Evolutionary conservation across 2,113 vertebrate species (phyloP), one percentile per base, ranked within the genome.

Genomic region (Nansenia antarctica): DNA sequence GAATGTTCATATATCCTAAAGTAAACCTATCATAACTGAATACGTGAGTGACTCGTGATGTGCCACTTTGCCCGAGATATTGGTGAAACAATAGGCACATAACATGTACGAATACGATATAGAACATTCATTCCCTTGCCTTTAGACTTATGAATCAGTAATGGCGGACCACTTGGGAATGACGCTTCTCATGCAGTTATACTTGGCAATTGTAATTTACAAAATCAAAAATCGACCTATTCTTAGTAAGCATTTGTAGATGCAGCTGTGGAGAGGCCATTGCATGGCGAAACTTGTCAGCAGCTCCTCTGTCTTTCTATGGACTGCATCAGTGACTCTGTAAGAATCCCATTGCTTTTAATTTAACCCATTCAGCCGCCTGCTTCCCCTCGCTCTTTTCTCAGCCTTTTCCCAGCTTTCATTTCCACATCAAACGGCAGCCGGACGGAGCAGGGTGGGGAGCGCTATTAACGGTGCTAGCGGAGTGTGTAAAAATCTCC

Each of bases 361-460:
- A 92, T 90, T 92, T 90, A 90, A 91, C 89, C 90, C 85, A 84
- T 81, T 91, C 82, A 91, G 78, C 29, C 26, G 61, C 74, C 76
- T 80, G 34, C 73, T 75, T 84, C 67, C 74, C 59, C 64, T 69
- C 35, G 34, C 62, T 62, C 77, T 42, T 73, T 60, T 63, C 61
- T 78, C 73, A 70, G 72, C 83, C 83, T 72, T 79, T 77, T 74
- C 80, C 72, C 78, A 78, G 86, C 85, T 90, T 92, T 90, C 86
- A 92, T 92, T 92, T 92, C 89, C 92, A 93, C 90, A 90, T 92
- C 92, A 93, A 92, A 93, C 90, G 85, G 82, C 70, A 15, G 53
- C 68, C 67, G 74, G 83, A 82, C 82, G 72, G 72, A 75, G 67
- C 45, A 58, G 76, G 53, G 64, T 45, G 74, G 87, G 83, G 80